Conservation (phyloP, 1,140 invertebrate genomes). For the Trichonephila clavata region DNA sequence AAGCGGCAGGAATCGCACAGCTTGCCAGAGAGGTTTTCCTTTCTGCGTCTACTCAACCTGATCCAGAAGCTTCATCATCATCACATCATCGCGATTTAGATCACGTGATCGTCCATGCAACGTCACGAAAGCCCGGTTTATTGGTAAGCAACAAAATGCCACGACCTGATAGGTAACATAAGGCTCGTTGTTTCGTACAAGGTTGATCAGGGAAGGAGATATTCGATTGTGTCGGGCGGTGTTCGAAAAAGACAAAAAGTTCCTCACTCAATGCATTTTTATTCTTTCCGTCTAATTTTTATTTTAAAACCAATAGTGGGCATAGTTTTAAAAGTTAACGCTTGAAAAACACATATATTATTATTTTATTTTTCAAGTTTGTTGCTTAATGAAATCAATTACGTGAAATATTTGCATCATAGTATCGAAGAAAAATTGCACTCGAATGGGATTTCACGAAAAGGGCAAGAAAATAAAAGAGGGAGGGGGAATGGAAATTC, state of each 20-base stretch:
- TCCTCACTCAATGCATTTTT: background rate
- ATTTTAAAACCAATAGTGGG: background rate
- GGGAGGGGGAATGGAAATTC: background rate
- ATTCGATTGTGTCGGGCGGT: background rate
- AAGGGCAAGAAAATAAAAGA: background rate
- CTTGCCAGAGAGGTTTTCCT: slow-evolving; percentile 29
- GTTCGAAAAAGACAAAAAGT: background rate
- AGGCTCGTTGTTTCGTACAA: background rate
- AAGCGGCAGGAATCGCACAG: background rate
- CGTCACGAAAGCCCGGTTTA: slow-evolving; percentile 56
- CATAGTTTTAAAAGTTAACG: background rate
- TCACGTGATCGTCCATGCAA: slow-evolving; percentile 26
- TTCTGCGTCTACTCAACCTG: slow-evolving; percentile 27
- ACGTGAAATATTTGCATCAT: background rate
- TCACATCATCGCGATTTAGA: background rate
- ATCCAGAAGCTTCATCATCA: slow-evolving; percentile 49
- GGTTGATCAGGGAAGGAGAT: background rate
- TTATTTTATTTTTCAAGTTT: no score
- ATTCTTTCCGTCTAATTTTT: background rate
- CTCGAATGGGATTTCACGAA: background rate
- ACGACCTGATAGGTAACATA: slow-evolving; percentile 24
- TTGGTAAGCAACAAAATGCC: slow-evolving; percentile 21
- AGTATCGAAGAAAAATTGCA: background rate
- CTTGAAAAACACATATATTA: no score
- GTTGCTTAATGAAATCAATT: background rate